Evolutionary conservation across 1,140 invertebrate genomes (phyloP), one percentile per base, ranked within the genome.

Genomic region (Microplitis demolitor): DNA sequence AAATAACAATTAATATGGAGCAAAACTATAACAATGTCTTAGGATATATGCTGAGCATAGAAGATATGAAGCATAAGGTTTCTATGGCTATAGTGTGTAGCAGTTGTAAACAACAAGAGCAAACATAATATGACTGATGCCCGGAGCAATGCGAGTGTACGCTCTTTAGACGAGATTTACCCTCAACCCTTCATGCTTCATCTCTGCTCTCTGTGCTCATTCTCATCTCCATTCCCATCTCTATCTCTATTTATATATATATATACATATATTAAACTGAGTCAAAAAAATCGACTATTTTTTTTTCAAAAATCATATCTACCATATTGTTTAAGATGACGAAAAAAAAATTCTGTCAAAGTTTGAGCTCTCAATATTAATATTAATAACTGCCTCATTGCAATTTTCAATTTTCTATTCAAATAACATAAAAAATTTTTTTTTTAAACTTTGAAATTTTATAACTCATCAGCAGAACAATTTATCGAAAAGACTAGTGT

Each of bases 41-140:
- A 53, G 66, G 33, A 51, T n/a, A 51, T 50, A 31, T 35, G 3
- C n/a, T 67, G 6, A 11, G 61, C n/a, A 31, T 34, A 67, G 24
- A 53, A 62, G 34, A 50, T 54, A 31, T 31, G 50, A 67, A 67
- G 51, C 39, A 67, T 14, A 67, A 51, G 45, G 14, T 37, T 64
- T 37, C 66, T 53, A 66, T 34, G 68, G 68, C 53, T 66, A 24
- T 75, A 71, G 78, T 70, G 74, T 74, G 69, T 31, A 78, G 78
- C 67, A 75, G 76, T 78, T 79, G 84, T 85, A 86, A 86, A 86
- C 84, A 86, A 80, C 79, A 77, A 78, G 78, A 77, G 84, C 81
- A 87, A 87, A 87, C 84, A 87, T 86, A 87, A 87, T 87, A 87
- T 87, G 84, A 84, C 83, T 83, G 83, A 80, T 79, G 84, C 83